A percentile compares a stretch with the other conserved stretches of the same genome.
Conservation (phyloP, 92 coral and sea anemone genomes). For the Galaxea fascicularis region DNA sequence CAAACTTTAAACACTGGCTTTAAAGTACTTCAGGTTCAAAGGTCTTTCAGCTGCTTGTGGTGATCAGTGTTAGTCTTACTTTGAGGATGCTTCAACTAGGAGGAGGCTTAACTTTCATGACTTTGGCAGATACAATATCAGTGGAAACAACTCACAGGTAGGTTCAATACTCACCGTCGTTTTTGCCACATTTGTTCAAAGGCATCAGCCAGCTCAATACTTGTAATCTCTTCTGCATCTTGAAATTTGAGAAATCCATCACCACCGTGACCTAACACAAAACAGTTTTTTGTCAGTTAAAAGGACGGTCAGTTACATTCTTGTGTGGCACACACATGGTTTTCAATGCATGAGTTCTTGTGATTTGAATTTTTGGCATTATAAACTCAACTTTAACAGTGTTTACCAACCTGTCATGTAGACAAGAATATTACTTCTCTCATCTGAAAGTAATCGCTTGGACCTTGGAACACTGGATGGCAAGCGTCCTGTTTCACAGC, state of each 20-base stretch:
- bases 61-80: too few relatives aligned
- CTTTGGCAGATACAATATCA: neutral
- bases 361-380: neutral
- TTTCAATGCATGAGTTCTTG: too few relatives aligned
- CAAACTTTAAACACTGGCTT: too few relatives aligned
- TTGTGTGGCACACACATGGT: too few relatives aligned
- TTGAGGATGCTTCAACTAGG: too few relatives aligned
- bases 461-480: slow-evolving; percentile 98
- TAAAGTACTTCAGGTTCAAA: too few relatives aligned
- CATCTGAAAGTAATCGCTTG: slow-evolving; percentile 94
- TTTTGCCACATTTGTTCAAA: slow-evolving; percentile 99
- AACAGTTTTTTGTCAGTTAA: too few relatives aligned
- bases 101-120: too few relatives aligned
- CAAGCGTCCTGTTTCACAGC: slow-evolving; percentile 73
- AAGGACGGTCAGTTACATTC: too few relatives aligned
- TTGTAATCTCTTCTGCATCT: slow-evolving; percentile 98
- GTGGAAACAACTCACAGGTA: neutral
- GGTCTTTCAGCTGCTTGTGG: too few relatives aligned
- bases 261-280: slow-evolving; percentile 90
- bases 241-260: slow-evolving; percentile 98
- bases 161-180: slow-evolving; percentile 59
- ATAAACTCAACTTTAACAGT: neutral
- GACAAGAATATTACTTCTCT: slow-evolving; percentile 95
- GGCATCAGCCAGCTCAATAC: slow-evolving; percentile 96
- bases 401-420: slow-evolving; percentile 87